phyloP scores from a whole-genome alignment of 2,113 vertebrate species.

The Caranx melampygus region DNA sequence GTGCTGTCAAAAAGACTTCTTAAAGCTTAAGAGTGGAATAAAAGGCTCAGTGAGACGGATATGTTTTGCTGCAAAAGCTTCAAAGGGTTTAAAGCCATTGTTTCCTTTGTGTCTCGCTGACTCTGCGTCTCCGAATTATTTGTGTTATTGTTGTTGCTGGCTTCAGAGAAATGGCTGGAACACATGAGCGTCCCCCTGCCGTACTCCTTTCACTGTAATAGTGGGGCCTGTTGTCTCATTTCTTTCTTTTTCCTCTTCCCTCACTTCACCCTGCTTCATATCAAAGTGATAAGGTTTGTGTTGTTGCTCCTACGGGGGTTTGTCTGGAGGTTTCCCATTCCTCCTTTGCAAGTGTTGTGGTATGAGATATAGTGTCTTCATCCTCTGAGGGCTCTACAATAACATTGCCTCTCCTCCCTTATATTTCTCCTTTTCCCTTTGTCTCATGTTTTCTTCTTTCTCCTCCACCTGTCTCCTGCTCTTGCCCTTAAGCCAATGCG shows the following conservation, averaged over 20 bases:
- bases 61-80: constrained; percentile 40
- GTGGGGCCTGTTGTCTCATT: constrained; percentile 15
- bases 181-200: neutral
- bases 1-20: constrained; percentile 2
- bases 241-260: neutral
- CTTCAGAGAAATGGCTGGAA: constrained; percentile 33
- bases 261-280: constrained; percentile 24
- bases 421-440: neutral
- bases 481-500: constrained; percentile 47
- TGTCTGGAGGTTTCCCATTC: neutral
- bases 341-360: neutral
- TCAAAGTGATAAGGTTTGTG: constrained; percentile 48
- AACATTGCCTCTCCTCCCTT: constrained; percentile 3
- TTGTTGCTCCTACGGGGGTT: constrained; percentile 33
- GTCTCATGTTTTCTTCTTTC: constrained; percentile 15
- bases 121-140: constrained; percentile 45
- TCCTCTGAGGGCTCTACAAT: constrained; percentile 39
- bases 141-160: constrained; percentile 32
- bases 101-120: constrained; percentile 35
- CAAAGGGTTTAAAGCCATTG: constrained; percentile 34
- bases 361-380: constrained; percentile 17
- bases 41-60: constrained; percentile 6
- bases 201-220: constrained; percentile 31
- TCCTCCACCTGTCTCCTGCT: constrained; percentile 12
- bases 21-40: constrained; percentile 17